Evolutionary conservation across 2,113 vertebrate species (phyloP).

Genomic region (Astatotilapia flaviijosephi): DNA sequence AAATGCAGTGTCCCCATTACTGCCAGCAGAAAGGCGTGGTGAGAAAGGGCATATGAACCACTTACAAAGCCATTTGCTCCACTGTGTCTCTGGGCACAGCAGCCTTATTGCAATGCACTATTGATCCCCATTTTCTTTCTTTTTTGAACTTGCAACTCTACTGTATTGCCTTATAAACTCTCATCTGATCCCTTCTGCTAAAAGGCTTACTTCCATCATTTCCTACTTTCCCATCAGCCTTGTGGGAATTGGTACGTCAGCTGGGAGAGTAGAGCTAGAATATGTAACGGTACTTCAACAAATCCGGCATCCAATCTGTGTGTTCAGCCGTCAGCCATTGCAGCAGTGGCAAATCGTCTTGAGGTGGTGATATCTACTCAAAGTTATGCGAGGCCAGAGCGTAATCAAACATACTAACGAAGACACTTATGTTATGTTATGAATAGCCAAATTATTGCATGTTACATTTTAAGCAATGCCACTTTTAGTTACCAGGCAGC

Average conservation of each 20-base stretch:
- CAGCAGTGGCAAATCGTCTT: background rate
- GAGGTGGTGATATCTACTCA: background rate
- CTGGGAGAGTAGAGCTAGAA: background rate
- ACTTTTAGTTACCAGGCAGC: background rate
- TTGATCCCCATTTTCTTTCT: slow-evolving; percentile 3
- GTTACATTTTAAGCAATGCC: background rate
- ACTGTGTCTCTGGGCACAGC: background rate
- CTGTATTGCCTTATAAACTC: slow-evolving; percentile 7
- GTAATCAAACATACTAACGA: background rate
- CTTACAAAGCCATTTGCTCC: slow-evolving; percentile 50
- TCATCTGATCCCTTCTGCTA: background rate
- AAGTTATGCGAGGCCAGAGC: background rate
- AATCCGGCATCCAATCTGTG: background rate
- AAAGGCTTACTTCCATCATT: background rate
- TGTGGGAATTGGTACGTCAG: background rate
- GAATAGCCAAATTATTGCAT: background rate
- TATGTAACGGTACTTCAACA: background rate
- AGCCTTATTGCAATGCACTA: slow-evolving; percentile 9
- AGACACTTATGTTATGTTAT: background rate
- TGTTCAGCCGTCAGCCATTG: background rate
- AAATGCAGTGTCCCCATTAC: background rate
- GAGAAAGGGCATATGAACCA: background rate
- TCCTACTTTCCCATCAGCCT: background rate
- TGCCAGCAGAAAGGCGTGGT: background rate
- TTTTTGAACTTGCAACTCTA: background rate